Base-by-base conservation (phyloP, 2,113 vertebrate species). In the Thomomys bottae region DNA sequence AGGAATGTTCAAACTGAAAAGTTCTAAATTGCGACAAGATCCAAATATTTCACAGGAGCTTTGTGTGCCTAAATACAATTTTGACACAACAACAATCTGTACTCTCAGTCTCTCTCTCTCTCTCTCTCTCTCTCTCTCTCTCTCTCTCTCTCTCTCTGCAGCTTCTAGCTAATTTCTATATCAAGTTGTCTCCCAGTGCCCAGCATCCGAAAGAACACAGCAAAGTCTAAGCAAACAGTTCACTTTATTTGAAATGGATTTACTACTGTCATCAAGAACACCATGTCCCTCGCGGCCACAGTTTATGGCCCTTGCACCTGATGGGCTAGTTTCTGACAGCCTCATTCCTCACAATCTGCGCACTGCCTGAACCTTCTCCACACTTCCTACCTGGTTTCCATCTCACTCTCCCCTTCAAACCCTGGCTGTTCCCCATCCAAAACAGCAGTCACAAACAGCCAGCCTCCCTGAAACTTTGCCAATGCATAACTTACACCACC, bases 211-310 rank as follows among this genome's bases (percentile, higher is more conserved):
- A 24, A 92, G 91, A 88, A 95, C 94, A 93, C 11, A 45, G 94
- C 91, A 85, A 96, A 95, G 82, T 96, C 94, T 96, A 97, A 96
- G 63, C 91, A 96, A 97, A 95, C 93, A 96, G 80, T 94, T 95
- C 92, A 85, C 90, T 94, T 96, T 96, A 97, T 95, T 94, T 96
- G 84, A 95, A 94, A 95, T 8, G 38, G 96, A 95, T 95, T 96
- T 96, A 93, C 89, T 94, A 66, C 94, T 95, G 61, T 84, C 95
- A 89, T 84, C 61, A 23, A 66, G 96, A 94, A 96, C 95, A 95
- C 54, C 32, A 75, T 94, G 95, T 96, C 88, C 94, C 75, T 90
- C 83, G 32, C 70, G 78, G 91, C 79, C 89, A 94, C 64, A 40
- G 93, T 96, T 96, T 95, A 97, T 95, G 93, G 66, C 87, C 84